Percentiles rank a stretch among this genome's conserved stretches.
Conservation (phyloP, 2,797 vertebrate species). For the Salmo trutta region DNA sequence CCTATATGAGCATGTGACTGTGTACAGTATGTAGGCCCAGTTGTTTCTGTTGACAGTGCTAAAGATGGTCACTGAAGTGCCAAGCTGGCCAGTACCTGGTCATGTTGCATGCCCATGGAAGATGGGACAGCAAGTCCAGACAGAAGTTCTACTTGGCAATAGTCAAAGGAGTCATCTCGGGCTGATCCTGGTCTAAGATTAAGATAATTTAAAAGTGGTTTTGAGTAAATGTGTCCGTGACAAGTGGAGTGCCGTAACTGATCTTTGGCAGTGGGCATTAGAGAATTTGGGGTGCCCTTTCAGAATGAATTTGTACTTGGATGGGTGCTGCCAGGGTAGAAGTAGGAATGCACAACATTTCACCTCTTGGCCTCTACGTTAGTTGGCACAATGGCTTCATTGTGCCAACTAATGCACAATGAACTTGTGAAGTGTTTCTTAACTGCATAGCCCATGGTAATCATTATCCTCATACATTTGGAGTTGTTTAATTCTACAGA, state of each 20-base stretch:
- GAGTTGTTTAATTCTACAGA: constrained; percentile 15
- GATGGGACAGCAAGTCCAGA: background rate
- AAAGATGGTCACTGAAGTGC: no score
- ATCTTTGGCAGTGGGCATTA: background rate
- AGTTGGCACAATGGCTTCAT: background rate
- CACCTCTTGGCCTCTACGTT: background rate
- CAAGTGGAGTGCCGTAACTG: background rate
- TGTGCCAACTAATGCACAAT: background rate
- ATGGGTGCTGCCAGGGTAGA: background rate
- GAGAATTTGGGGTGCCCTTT: background rate
- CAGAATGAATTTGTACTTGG: background rate
- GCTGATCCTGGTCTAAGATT: background rate
- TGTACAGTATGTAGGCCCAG: no score
- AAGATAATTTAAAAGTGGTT: background rate
- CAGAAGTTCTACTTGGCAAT: background rate
- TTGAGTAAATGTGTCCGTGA: background rate
- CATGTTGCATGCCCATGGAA: no score
- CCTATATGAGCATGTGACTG: background rate
- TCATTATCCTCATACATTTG: background rate
- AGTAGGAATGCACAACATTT: background rate
- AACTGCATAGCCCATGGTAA: background rate
- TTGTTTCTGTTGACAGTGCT: no score
- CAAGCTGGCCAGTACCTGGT: no score
- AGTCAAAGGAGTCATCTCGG: background rate
- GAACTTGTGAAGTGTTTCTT: background rate